Evolutionary conservation across 1,140 invertebrate species (phyloP).

Genomic region (Pentalonia nigronervosa): DNA sequence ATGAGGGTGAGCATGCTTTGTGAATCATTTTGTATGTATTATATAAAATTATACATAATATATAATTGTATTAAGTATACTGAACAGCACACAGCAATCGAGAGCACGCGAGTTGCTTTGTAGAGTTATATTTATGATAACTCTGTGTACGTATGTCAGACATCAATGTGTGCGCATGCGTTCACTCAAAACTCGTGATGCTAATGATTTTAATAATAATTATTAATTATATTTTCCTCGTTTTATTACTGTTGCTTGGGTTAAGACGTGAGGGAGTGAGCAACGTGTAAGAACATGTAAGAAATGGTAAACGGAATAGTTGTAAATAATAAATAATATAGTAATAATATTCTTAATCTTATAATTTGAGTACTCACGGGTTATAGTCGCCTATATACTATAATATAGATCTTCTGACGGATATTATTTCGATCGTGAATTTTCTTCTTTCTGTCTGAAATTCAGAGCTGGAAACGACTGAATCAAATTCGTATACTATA

Average conservation of each 20-base stretch:
- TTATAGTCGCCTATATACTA: not conserved
- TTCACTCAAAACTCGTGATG: not conserved
- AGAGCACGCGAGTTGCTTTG: not conserved
- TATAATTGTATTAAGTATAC: not conserved
- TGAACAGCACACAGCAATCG: not conserved
- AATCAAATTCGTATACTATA: not conserved
- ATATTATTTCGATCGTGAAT: not conserved
- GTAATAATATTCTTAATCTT: not conserved
- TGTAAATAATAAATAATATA: not conserved
- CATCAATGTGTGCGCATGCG: not conserved
- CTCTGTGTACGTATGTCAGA: not conserved
- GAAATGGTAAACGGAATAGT: not conserved
- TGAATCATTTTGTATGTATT: not conserved
- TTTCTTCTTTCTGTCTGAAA: too few relatives aligned
- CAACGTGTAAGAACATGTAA: not conserved
- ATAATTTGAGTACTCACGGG: not conserved
- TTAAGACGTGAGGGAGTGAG: not conserved
- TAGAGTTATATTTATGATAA: constrained; percentile 30
- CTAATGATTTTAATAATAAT: not conserved
- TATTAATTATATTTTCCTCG: not conserved
- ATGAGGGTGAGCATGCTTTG: not conserved
- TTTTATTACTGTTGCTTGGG: not conserved
- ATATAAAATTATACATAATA: too few relatives aligned
- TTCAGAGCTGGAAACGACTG: too few relatives aligned
- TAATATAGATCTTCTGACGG: not conserved